Conservation (phyloP, 2,113 vertebrate species). For the Pomatostomus ruficeps region DNA sequence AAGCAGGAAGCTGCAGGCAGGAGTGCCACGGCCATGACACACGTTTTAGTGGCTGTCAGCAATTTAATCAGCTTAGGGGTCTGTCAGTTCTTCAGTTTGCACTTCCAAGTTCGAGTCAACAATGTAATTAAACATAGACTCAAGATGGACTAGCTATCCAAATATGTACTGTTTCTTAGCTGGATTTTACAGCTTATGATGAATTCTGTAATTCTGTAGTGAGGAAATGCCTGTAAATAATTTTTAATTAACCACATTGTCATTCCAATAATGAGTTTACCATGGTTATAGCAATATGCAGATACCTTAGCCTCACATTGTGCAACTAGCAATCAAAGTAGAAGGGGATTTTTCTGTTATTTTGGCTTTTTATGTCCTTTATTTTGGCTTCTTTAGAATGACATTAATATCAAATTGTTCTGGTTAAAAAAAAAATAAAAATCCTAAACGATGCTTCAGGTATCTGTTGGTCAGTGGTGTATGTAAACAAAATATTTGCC, state of each 20-base stretch:
- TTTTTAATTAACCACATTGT: not conserved
- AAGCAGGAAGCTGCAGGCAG: not conserved
- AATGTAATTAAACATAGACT: not conserved
- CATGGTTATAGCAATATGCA: not conserved
- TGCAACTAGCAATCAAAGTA: not conserved
- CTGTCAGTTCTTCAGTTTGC: not conserved
- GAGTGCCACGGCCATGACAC: not conserved
- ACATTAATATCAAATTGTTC: not conserved
- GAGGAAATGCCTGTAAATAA: not conserved
- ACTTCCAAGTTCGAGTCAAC: not conserved
- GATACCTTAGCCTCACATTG: not conserved
- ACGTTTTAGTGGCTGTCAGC: rapidly evolving
- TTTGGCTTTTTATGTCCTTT: not conserved
- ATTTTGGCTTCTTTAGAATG: not conserved
- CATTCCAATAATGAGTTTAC: not conserved
- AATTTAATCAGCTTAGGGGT: not conserved
- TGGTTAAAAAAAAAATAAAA: not conserved
- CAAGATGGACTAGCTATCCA: not conserved
- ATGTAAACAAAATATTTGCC: not conserved
- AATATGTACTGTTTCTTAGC: not conserved
- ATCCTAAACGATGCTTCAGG: not conserved
- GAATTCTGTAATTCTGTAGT: not conserved
- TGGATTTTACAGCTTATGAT: not conserved
- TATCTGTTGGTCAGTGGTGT: not conserved
- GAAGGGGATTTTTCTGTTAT: not conserved